Conservation (phyloP, 2,113 vertebrate genomes). For the Peucedramus taeniatus region DNA sequence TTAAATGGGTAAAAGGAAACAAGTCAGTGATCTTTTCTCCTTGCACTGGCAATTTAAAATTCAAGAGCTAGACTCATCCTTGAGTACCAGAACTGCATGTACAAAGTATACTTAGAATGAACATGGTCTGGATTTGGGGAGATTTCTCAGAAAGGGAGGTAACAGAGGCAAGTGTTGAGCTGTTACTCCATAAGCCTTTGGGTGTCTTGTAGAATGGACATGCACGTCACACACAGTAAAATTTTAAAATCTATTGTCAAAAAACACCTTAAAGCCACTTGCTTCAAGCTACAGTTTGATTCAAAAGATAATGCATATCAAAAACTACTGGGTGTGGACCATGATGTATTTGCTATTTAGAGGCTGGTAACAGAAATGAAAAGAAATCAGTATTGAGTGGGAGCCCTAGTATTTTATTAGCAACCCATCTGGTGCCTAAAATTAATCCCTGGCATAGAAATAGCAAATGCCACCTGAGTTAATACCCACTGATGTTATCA, state of each 20-base stretch:
- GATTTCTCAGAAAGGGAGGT: not conserved
- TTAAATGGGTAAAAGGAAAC: not conserved
- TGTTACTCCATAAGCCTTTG: not conserved
- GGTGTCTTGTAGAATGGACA: not conserved
- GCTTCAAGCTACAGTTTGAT: not conserved
- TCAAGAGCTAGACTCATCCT: not conserved
- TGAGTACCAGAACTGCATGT: not conserved
- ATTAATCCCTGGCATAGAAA: not conserved
- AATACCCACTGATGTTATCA: not conserved
- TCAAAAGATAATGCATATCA: not conserved
- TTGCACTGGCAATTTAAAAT: not conserved
- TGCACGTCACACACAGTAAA: not conserved
- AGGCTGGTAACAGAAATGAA: not conserved
- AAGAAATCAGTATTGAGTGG: not conserved
- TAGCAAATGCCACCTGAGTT: not conserved
- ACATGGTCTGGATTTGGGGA: not conserved
- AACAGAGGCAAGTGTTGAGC: not conserved
- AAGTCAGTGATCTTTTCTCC: not conserved
- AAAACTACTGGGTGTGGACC: not conserved
- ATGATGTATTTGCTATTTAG: not conserved
- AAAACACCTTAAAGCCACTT: not conserved
- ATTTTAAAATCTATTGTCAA: not conserved
- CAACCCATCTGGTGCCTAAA: not conserved
- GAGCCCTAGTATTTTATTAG: not conserved
- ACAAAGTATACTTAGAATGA: not conserved